Conservation (phyloP, 2,797 vertebrate genomes). For the Protosalanx chinensis region DNA sequence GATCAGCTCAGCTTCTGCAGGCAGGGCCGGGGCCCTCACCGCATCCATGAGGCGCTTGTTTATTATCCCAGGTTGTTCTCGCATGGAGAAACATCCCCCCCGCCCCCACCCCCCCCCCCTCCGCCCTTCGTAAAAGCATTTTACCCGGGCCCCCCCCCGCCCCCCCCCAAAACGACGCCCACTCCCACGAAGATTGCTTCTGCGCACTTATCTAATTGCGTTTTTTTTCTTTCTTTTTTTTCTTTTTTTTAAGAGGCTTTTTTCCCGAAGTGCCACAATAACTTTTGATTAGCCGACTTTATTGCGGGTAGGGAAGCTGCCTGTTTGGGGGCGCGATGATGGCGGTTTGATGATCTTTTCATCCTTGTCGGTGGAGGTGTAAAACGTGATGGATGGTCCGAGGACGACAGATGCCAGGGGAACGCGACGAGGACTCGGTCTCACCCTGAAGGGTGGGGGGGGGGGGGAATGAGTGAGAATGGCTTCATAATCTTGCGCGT, state of each 20-base stretch:
- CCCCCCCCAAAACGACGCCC: slow-evolving; percentile 31
- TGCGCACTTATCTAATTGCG: slow-evolving; percentile 71
- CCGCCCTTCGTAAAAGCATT: slow-evolving; percentile 43
- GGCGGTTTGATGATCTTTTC: slow-evolving; percentile 72
- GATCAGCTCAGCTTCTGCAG: slow-evolving; percentile 20
- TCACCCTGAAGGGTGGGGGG: slow-evolving; percentile 37
- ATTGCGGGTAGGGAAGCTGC: slow-evolving; percentile 51
- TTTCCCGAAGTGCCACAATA: slow-evolving; percentile 71
- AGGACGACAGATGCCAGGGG: slow-evolving; percentile 3
- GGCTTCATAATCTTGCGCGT: slow-evolving; percentile 54
- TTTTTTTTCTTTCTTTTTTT: slow-evolving; percentile 47
- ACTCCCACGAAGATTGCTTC: slow-evolving; percentile 55
- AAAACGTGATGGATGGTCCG: slow-evolving; percentile 50
- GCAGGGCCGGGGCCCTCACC: slow-evolving; percentile 30
- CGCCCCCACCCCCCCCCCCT: background rate
- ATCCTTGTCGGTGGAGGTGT: slow-evolving; percentile 70
- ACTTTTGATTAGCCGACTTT: slow-evolving; percentile 76
- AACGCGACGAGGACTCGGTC: slow-evolving; percentile 32
- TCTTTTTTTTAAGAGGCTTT: slow-evolving; percentile 73
- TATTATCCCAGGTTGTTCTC: slow-evolving; percentile 56
- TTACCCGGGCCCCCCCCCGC: slow-evolving; percentile 27
- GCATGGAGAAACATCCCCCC: slow-evolving; percentile 25
- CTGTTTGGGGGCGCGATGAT: slow-evolving; percentile 59
- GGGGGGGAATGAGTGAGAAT: slow-evolving; percentile 2
- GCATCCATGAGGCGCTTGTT: slow-evolving; percentile 37